Base-by-base conservation (phyloP, 2,113 vertebrate species). In the Lethenteron reissneri region DNA sequence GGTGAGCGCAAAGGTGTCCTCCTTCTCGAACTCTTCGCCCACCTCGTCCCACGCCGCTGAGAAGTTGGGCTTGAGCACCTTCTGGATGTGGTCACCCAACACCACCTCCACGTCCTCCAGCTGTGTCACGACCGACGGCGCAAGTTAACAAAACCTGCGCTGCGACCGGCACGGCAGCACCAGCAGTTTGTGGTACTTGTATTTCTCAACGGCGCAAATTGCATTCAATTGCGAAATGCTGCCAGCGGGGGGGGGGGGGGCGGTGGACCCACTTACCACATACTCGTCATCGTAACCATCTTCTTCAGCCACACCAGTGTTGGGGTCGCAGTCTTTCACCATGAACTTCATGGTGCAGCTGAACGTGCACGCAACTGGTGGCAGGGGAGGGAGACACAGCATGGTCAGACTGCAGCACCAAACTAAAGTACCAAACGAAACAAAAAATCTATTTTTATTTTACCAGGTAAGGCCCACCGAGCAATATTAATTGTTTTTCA, bases 271-370 rank as follows among this genome's bases (percentile, higher is more conserved):
- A 82, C 87, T 70, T 80, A 96, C 92, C 87, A 99, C 90, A 1
- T 97, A 99, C 56, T 99, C 94, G 13, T 99, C 92, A 0, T 91
- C 89, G 8, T 99, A 99, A 0, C 92, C 91, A 2, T 97, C 90
- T 1, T 94, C 92, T 1, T 92, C 87, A 0, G 94, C 91, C 71
- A 88, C 80, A 1, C 92, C 91, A 0, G 90, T 94, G 83, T 83
- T 89, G 2, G 94, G 94, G 79, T 96, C 90, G 2, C 91, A 97
- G 79, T 99, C 94, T 72, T 84, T 79, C 59, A 99, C 92, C 0
- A 87, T 82, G 76, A 95, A 97, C 79, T 87, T 94, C 91, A 99
- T 87, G 0, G 92, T 96, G 73, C 91, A 95, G 79, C 90, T 99
- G 76, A 97, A 99, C 2, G 87, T 90, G 59, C 87, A 90, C 6